Evolutionary conservation across 2,888 invertebrate species (phyloP), one percentile per base, ranked within the genome.

Genomic region (Leptinotarsa peninsularis): DNA sequence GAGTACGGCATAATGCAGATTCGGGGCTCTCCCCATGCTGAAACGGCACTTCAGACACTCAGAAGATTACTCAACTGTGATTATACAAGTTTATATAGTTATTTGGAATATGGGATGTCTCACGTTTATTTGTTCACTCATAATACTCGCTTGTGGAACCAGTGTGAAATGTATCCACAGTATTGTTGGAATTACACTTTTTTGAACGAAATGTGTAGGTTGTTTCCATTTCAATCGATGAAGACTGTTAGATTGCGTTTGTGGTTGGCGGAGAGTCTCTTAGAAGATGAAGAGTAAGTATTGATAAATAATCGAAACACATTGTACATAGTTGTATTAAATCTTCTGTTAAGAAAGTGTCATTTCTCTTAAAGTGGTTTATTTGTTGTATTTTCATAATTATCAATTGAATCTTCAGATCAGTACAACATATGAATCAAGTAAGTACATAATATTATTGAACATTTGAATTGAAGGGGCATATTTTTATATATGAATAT

Each of bases 151-250:
- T 90, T 97, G 83, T 96, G 96, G 96, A 91, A 92, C 85, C 93
- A 94, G 82, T 97, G 97, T 89, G 91, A 91, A 77, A 87, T 89
- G 43, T 92, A 91, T 86, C 92, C 92, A 15, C 90, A 90, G 60
- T 91, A 92, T 77, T 94, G 94, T 85, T 93, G 92, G 91, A 90
- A 92, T 81, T 89, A 92, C 3, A 89, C 91, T 60, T 96, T 96
- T 89, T 91, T 95, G 74, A 92, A 92, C 73, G 92, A 91, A 79
- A 93, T 95, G 89, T 97, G 96, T 89, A 92, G 91, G 86, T 89
- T 95, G 81, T 96, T 96, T 88, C 96, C 96, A 15, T 94, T 96
- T 87, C 96, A 96, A 87, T 94, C 94, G 80, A 94, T 96, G 94
- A 97, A 96, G 88, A 91, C 95, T 79, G 96, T 96, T 33, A 90